Percentiles rank a stretch among this genome's conserved stretches.
Conservation (phyloP, 2,888 invertebrate species). For the Sycophila texana region DNA sequence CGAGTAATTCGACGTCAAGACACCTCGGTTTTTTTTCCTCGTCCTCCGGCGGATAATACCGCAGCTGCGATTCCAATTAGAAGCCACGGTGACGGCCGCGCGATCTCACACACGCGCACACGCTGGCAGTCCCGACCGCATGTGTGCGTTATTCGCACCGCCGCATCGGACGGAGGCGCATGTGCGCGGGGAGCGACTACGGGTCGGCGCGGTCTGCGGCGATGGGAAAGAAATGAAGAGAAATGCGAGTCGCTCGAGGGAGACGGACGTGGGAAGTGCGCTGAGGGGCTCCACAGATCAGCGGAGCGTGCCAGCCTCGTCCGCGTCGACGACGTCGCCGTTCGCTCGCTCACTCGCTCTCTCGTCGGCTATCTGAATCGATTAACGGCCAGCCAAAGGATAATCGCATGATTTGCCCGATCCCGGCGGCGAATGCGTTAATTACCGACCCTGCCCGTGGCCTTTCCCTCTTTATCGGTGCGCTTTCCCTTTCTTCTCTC, state of each 20-base stretch:
- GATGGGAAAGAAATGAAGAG: constrained; percentile 60
- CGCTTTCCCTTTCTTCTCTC: constrained; percentile 8
- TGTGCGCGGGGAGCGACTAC: background rate
- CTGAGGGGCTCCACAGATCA: constrained; percentile 41
- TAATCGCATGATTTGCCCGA: constrained; percentile 32
- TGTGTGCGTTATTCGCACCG: background rate
- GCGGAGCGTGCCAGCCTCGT: constrained; percentile 36
- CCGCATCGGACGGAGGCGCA: background rate
- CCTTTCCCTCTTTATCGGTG: too few relatives aligned
- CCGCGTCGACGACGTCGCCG: constrained; percentile 21
- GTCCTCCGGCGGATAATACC: constrained; percentile 21
- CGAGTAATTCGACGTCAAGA: constrained; percentile 11
- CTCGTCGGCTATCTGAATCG: background rate
- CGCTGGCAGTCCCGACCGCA: background rate
- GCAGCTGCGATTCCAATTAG: constrained; percentile 45
- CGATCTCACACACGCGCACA: background rate
- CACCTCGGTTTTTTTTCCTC: background rate
- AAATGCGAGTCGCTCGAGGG: constrained; percentile 63
- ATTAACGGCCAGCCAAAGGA: constrained; percentile 3
- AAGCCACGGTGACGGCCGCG: background rate
- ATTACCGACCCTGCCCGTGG: constrained; percentile 2
- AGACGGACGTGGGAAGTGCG: constrained; percentile 64
- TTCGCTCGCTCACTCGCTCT: background rate
- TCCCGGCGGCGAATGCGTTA: constrained; percentile 19
- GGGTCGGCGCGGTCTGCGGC: background rate